Base-by-base conservation (phyloP, 2,888 invertebrate species). In the Andrena dorsata region DNA sequence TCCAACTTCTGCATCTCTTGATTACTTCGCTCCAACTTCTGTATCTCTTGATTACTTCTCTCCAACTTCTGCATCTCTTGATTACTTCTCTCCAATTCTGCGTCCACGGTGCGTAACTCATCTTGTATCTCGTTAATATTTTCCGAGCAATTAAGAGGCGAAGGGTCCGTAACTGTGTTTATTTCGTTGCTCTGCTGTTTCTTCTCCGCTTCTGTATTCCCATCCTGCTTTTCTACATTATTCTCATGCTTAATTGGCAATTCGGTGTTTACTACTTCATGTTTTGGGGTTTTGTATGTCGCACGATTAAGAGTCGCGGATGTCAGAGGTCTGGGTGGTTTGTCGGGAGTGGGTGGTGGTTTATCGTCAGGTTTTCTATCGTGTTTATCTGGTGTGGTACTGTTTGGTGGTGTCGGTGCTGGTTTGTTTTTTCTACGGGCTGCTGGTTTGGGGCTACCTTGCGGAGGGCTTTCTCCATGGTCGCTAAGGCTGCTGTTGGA, bases 361-460 rank as follows among this genome's bases (percentile, higher is more conserved):
- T 93, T 94, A 53, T 94, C 91, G 66, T 93, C 91, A n/a, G 86
- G 88, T 81, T 90, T 90, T 83, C 89, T 89, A 32, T 90, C 88
- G 64, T 93, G 92, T 72, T 93, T 94, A 61, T 93, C 93, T 2
- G 93, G 93, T 56, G 94, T 94, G 16, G 91, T 90, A 26, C 93
- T 88, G 86, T 95, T 95, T 4, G 96, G 96, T 51, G 97, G 97
- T 16, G 96, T 96, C 2, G 97, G 97, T 0, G 97, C 97, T 5
- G 97, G 96, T 91, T 97, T 97, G 89, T 97, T 96, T 94, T 97
- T 97, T 90, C 97, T 95, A 78, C 97, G 95, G 86, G 95, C 94
- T 66, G 96, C 95, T 8, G 96, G 96, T 88, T 96, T 96, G 23
- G 97, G 97, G 94, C 97, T 97, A 51, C 97, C 96, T 71, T 94